These are phyloP conservation scores for Acanthisitta chloris DNA, from an alignment of 2,113 vertebrate genomes.

Conservation along the genomic window DNA sequence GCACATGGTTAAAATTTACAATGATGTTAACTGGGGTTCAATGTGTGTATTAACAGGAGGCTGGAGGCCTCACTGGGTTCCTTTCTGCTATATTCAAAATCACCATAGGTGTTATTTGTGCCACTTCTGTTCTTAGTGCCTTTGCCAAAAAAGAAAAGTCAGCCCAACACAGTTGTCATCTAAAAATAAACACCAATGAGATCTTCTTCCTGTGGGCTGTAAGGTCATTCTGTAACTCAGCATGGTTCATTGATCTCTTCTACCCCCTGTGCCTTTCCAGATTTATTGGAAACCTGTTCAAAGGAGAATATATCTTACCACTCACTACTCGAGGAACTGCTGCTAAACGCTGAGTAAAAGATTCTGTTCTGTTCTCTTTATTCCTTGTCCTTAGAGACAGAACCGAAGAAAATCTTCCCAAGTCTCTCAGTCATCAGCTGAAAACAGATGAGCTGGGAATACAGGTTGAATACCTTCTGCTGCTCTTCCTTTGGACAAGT, in stretches of 20 bases:
- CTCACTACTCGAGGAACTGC: neutral
- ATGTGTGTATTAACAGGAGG: neutral
- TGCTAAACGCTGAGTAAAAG: conserved; percentile 25
- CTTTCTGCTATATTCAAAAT: conserved; percentile 29
- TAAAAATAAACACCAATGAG: conserved; percentile 65
- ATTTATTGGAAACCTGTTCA: conserved; percentile 61
- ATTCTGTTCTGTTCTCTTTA: conserved; percentile 18
- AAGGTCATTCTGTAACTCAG: conserved; percentile 53
- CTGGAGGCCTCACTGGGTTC: neutral
- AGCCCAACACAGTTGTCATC: conserved; percentile 33
- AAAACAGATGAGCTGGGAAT: conserved; percentile 18
- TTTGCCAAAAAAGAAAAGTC: conserved; percentile 29
- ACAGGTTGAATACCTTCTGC: neutral
- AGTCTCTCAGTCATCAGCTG: neutral
- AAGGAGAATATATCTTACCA: neutral
- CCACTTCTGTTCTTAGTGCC: conserved; percentile 7
- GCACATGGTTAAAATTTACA: neutral
- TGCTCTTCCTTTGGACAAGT: neutral
- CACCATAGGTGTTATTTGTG: neutral
- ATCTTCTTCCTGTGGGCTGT: conserved; percentile 41
- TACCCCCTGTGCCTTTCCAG: conserved; percentile 42
- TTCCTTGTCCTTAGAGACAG: conserved; percentile 5
- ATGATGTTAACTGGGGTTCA: neutral
- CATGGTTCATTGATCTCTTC: conserved; percentile 44
- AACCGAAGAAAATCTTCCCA: conserved; percentile 3